Percentiles rank a stretch among this genome's conserved stretches.
These are phyloP conservation scores for Drosophila quasianomalipes DNA, from an alignment of 2,888 invertebrate species.

Conservation along the genomic window DNA sequence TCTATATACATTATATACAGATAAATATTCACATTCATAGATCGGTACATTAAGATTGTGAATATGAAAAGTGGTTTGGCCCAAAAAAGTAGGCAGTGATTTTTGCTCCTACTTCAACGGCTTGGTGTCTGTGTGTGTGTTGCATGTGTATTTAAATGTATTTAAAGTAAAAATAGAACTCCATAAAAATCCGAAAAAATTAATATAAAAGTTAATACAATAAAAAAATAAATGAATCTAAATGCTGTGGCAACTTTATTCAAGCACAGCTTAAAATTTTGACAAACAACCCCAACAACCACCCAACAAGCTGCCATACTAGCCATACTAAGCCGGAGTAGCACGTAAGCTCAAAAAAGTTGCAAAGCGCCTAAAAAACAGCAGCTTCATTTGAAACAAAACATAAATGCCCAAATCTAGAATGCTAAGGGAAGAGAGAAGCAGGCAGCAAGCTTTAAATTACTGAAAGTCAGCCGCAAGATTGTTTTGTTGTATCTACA, in stretches of 20 bases:
- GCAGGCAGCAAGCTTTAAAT: constrained; percentile 2
- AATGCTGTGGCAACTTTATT: constrained; percentile 45
- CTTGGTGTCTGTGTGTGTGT: constrained; percentile 8
- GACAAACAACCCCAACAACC: not conserved
- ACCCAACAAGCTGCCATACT: constrained; percentile 6
- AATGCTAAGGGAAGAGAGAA: not conserved
- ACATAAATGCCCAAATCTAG: not conserved
- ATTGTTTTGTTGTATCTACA: not conserved
- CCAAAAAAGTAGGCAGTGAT: constrained; percentile 47
- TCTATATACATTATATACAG: constrained; percentile 20
- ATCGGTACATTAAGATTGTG: constrained; percentile 37
- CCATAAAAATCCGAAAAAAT: constrained; percentile 23
- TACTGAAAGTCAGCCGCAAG: not conserved
- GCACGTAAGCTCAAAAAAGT: constrained; percentile 38
- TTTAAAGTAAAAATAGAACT: constrained; percentile 41
- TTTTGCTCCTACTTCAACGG: constrained; percentile 16
- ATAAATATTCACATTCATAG: constrained; percentile 23
- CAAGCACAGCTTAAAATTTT: constrained; percentile 51
- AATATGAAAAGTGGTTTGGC: constrained; percentile 17
- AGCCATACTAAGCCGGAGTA: not conserved
- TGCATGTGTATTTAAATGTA: constrained; percentile 32
- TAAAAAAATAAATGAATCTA: constrained; percentile 3
- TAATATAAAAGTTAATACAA: constrained; percentile 1
- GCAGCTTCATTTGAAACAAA: constrained; percentile 14
- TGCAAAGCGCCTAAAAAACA: constrained; percentile 43